A percentile compares a stretch with the other conserved stretches of the same genome.
Evolutionary conservation across 2,797 vertebrate species (phyloP).

Genomic region (Nyctibius grandis): DNA sequence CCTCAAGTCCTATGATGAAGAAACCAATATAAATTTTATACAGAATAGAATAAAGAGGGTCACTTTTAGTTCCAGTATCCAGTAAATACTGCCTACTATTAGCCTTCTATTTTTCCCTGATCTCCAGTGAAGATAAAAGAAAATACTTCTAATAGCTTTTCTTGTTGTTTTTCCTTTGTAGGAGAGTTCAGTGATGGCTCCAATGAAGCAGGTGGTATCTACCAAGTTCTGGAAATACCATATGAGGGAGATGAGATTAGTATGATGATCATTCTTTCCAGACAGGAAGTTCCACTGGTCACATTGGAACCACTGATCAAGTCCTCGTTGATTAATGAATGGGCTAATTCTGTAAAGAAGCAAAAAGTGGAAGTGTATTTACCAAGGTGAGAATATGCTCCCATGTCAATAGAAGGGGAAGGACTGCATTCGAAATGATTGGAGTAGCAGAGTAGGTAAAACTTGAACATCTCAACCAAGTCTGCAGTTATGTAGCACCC

Average conservation of each 20-base stretch:
- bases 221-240: constrained; percentile 96
- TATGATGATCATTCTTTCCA: constrained; percentile 93
- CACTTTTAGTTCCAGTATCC: not conserved
- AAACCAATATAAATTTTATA: not conserved
- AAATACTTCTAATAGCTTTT: not conserved
- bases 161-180: constrained; percentile 48
- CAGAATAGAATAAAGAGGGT: not conserved
- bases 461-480: not conserved
- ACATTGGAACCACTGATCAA: constrained; percentile 92
- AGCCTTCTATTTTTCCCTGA: not conserved
- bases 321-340: constrained; percentile 90
- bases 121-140: not conserved
- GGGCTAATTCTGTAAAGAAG: constrained; percentile 94
- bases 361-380: constrained; percentile 98
- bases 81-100: not conserved
- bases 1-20: not conserved
- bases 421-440: not conserved
- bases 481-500: not conserved
- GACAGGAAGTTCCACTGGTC: constrained; percentile 93
- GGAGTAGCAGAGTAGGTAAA: not conserved
- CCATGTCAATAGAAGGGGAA: not conserved
- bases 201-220: constrained; percentile 94
- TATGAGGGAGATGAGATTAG: constrained; percentile 93
- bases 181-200: constrained; percentile 98
- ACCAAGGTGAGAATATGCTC: constrained; percentile 82